Percentiles rank a stretch among this genome's conserved stretches.
These are phyloP conservation scores for Ahaetulla prasina DNA, from an alignment of 2,113 vertebrate genomes.

Conservation along the genomic window DNA sequence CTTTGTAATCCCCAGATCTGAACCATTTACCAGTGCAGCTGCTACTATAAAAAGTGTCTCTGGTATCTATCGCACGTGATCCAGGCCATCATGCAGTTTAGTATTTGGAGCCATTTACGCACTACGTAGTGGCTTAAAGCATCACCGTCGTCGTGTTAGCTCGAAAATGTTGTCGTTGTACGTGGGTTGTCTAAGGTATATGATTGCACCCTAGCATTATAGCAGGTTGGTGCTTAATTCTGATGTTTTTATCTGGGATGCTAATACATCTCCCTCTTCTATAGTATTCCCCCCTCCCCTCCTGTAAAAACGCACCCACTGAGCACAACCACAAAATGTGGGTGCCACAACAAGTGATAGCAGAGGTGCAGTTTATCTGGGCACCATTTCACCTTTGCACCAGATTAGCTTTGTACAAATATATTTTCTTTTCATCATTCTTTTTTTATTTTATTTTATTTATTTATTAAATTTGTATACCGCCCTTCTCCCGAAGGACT, in stretches of 20 bases:
- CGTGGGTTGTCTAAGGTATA: background rate
- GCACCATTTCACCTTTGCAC: background rate
- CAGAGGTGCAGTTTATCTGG: background rate
- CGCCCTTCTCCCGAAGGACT: too few relatives aligned
- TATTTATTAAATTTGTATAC: too few relatives aligned
- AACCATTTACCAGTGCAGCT: background rate
- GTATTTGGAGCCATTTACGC: background rate
- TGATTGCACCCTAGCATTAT: background rate
- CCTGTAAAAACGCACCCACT: background rate
- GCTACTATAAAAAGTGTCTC: background rate
- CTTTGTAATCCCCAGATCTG: background rate
- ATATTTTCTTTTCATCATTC: too few relatives aligned
- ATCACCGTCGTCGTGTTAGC: background rate
- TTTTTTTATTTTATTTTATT: too few relatives aligned
- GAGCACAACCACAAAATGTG: background rate
- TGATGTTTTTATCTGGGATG: background rate
- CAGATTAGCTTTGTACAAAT: background rate
- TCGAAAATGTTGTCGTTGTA: background rate
- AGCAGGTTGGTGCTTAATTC: background rate
- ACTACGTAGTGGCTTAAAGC: background rate
- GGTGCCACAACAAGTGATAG: background rate
- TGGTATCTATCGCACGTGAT: background rate
- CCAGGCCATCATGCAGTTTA: background rate
- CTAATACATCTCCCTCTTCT: background rate
- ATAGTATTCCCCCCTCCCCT: background rate